Conservation (phyloP, 2,888 invertebrate genomes). For the Taphrorychus bicolor region DNA sequence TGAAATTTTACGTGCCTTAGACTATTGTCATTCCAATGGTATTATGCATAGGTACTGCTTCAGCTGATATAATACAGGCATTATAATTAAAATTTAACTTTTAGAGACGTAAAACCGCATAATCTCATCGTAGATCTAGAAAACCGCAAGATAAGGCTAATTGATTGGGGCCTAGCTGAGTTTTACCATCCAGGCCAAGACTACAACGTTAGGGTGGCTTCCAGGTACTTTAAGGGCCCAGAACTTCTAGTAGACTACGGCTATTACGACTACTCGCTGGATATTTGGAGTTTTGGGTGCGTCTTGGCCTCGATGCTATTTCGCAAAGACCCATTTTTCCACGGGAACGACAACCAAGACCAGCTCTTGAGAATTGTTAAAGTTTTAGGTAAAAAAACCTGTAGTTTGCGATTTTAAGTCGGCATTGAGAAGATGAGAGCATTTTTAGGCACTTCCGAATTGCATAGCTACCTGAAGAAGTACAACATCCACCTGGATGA, state of each 20-base stretch:
- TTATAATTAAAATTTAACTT: neutral
- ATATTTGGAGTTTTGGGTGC: conserved; percentile 59
- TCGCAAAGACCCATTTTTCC: conserved; percentile 58
- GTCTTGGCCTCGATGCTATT: conserved; percentile 59
- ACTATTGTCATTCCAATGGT: conserved; percentile 58
- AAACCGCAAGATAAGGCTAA: conserved; percentile 52
- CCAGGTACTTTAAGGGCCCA: conserved; percentile 59
- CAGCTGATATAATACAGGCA: neutral
- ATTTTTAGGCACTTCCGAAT: conserved; percentile 51
- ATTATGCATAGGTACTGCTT: conserved; percentile 54
- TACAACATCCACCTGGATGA: conserved; percentile 54
- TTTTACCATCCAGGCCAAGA: conserved; percentile 58
- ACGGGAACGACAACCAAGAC: conserved; percentile 57
- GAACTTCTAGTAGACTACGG: conserved; percentile 57
- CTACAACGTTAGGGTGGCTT: conserved; percentile 58
- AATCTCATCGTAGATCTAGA: conserved; percentile 57
- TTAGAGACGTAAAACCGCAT: conserved; percentile 58
- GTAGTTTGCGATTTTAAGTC: neutral
- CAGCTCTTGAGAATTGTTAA: conserved; percentile 57
- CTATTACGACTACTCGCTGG: conserved; percentile 59
- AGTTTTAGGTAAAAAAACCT: conserved; percentile 48
- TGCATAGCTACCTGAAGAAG: conserved; percentile 54
- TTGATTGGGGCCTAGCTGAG: conserved; percentile 59
- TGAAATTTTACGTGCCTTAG: conserved; percentile 59
- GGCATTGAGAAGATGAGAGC: neutral